Conservation (phyloP, 1,140 invertebrate genomes). For the Eciton burchellii region DNA sequence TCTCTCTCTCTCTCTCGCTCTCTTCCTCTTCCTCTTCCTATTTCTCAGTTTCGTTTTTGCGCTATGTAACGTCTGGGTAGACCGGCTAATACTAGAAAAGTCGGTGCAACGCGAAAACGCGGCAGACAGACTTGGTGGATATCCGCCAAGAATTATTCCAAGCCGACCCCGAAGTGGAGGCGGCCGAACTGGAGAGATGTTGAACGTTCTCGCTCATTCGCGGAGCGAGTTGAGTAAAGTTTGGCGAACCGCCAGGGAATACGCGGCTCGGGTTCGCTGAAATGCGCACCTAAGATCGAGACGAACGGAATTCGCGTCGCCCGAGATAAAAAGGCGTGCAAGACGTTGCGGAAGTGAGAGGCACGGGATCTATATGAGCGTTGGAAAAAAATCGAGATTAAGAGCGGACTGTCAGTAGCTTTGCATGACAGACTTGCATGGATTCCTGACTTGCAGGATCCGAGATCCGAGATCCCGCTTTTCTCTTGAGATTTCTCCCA, state of each 20-base stretch:
- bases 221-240: constrained; percentile 25
- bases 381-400: neutral
- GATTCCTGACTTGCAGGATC: too few relatives aligned
- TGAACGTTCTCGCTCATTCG: constrained; percentile 18
- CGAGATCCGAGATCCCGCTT: too few relatives aligned
- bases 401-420: too few relatives aligned
- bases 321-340: neutral
- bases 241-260: constrained; percentile 32
- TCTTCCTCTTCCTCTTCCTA: neutral
- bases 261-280: constrained; percentile 10
- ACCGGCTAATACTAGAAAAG: constrained; percentile 16
- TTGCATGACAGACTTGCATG: too few relatives aligned
- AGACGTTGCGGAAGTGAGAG: neutral
- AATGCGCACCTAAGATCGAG: constrained; percentile 33
- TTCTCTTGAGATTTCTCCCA: neutral
- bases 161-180: constrained; percentile 32
- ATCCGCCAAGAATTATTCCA: constrained; percentile 50
- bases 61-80: constrained; percentile 32
- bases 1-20: too few relatives aligned
- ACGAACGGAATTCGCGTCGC: constrained; percentile 15
- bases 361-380: neutral
- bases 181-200: constrained; percentile 20
- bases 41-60: neutral
- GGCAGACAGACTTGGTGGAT: constrained; percentile 36
- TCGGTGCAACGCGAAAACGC: constrained; percentile 18